Base-by-base conservation (phyloP, 1,140 invertebrate genomes). In the Bombus huntii region DNA sequence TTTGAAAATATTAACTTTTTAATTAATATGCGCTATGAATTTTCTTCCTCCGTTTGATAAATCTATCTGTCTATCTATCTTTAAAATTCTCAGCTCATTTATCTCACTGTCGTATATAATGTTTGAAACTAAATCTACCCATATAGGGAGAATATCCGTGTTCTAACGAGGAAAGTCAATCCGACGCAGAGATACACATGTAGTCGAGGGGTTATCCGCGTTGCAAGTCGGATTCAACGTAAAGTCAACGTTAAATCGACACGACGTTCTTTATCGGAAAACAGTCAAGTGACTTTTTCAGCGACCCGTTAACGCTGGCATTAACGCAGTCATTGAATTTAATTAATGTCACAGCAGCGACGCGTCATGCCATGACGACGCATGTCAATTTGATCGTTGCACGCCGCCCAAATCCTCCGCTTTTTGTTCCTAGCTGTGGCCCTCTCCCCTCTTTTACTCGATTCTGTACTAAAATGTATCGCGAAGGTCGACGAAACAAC, bases 311-410 rank as follows among this genome's bases (percentile, higher is more conserved):
- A 81, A 81, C 84, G 79, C n/a, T 25, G 84, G 37, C 62, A 81
- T 85, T 81, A 85, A 86, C 72, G 79, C 72, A 74, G 71, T 81
- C 84, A 42, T 81, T 86, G 78, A 37, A 81, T 86, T 86, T 81
- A 86, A 86, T 86, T 86, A 86, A 86, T 59, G 79, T 86, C 84
- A 81, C 5, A 39, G 44, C 70, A 8, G 10, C 13, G 31, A 70
- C 39, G 18, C 39, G n/a, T 42, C 42, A 8, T 28, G 39, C 1
- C 59, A 44, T 71, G 57, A 62, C 68, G 28, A 34, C 12, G 37
- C 25, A 31, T 59, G 78, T 81, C 78, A 68, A 2, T 57, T 18
- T n/a, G 1, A 42, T 53, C 68, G 66, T 47, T 25, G 18, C 77
- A 3, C 34, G 15, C 8, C 15, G 15, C 8, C 15, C n/a, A 18